Base-by-base conservation (phyloP, 2,797 vertebrate species). In the Sebastolobus altivelis region DNA sequence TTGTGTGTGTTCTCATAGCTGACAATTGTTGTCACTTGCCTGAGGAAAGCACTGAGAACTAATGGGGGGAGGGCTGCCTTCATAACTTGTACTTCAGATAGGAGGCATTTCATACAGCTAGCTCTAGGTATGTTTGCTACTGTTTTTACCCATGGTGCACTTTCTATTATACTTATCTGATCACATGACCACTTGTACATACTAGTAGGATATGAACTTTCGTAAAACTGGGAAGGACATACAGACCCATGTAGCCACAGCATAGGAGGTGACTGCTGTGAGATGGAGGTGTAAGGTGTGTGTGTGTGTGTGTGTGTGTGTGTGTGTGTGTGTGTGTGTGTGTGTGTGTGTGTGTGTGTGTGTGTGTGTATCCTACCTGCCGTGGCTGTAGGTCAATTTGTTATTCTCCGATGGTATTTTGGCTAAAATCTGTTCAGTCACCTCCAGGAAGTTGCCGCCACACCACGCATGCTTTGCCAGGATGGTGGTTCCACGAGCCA, bases 401-500 rank as follows among this genome's bases (percentile, higher is more conserved):
- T 99, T 99, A 91, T 99, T 99, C 91, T 99, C 98, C 0, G 98
- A 98, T 0, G 99, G 97, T 80, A 99, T 98, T 90, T 99, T 99
- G 6, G 97, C 97, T 89, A 99, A 93, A 87, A 99, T 98, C 94
- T 99, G 99, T 87, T 99, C 98, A 0, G 98, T 98, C 88, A 99
- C 99, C 91, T 99, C 99, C 92, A 99, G 94, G 92, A 99, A 99
- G 94, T 99, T 99, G 11, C 99, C 98, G 2, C 97, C 97, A 58
- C 97, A 99, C 96, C 97, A 98, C 8, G 98, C 98, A 37, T 99
- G 97, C 77, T 99, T 99, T 88, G 99, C 99, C 69, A 99, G 96
- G 90, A 99, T 97, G 79, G 98, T 99, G 71, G 97, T 98, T 90
- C 98, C 98, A 88, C 98, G 96, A 16, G 98, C 98, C 94, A 99